Percentiles rank a stretch among this genome's conserved stretches.
Conservation (phyloP, 2,113 vertebrate species). For the Dromaius novaehollandiae region DNA sequence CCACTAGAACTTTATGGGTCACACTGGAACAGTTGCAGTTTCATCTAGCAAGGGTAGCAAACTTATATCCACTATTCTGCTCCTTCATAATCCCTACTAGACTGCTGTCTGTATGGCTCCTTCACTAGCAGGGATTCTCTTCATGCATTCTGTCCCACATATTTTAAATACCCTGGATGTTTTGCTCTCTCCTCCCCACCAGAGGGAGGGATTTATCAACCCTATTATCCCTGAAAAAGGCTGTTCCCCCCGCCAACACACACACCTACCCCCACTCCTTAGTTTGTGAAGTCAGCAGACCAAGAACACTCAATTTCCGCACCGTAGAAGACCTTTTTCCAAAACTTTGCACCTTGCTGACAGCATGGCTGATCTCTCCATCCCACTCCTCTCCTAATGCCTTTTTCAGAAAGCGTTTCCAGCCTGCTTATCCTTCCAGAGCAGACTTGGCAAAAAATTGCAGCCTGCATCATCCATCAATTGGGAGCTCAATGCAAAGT, state of each 20-base stretch:
- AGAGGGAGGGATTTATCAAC: neutral
- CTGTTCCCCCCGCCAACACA: neutral
- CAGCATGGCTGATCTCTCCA: neutral
- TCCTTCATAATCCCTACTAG: neutral
- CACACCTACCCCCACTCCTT: neutral
- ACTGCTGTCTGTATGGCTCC: neutral
- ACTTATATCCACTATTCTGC: neutral
- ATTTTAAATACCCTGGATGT: neutral
- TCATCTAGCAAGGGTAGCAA: neutral
- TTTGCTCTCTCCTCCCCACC: neutral
- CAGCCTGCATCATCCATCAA: neutral
- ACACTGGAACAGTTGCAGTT: neutral
- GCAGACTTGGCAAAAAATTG: slow-evolving; percentile 13
- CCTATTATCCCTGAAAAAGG: neutral
- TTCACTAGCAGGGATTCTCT: neutral
- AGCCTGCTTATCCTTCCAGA: neutral
- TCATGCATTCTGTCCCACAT: neutral
- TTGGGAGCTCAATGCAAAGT: neutral
- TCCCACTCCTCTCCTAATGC: neutral
- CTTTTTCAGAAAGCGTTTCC: neutral
- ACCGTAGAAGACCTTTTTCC: neutral
- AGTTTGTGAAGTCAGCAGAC: neutral
- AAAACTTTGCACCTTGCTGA: neutral
- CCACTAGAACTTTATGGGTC: neutral
- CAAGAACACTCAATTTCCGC: neutral